A percentile compares a stretch with the other conserved stretches of the same genome.
Evolutionary conservation across 2,797 vertebrate species (phyloP).

Genomic region (Calcarius lapponicus): DNA sequence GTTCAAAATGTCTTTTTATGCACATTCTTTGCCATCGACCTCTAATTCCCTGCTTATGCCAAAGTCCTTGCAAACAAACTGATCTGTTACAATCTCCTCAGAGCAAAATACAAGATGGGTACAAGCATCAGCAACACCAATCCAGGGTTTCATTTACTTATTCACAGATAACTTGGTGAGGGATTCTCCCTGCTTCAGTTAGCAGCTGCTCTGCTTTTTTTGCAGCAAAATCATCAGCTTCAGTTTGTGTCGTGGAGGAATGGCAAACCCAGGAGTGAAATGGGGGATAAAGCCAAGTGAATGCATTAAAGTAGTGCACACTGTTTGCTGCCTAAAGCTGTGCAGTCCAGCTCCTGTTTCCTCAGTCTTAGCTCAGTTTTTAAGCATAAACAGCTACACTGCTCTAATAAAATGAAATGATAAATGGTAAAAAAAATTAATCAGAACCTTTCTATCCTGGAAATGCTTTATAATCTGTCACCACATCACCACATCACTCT

Average conservation of each 20-base stretch:
- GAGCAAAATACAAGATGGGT: not conserved
- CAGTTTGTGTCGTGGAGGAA: not conserved
- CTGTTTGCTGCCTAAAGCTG: not conserved
- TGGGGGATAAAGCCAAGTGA: not conserved
- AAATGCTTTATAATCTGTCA: not conserved
- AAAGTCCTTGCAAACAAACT: slow-evolving; percentile 13
- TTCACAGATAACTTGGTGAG: slow-evolving; percentile 13
- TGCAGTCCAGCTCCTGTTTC: not conserved
- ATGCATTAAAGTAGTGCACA: not conserved
- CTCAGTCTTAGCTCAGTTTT: not conserved
- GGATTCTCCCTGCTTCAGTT: slow-evolving; percentile 8
- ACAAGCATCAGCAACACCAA: not conserved
- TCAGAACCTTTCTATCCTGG: not conserved
- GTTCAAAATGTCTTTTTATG: not conserved
- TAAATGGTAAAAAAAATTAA: not conserved
- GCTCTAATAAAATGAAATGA: not conserved
- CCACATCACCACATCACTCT: not conserved
- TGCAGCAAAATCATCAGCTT: not conserved
- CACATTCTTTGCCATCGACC: not conserved
- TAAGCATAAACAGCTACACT: not conserved
- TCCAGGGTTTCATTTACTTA: not conserved
- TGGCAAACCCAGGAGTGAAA: not conserved
- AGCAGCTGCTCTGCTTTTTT: not conserved
- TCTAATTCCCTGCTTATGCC: not conserved
- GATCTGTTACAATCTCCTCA: not conserved